Evolutionary conservation across 2,113 vertebrate species (phyloP).

Genomic region (Chaenogobius annularis): DNA sequence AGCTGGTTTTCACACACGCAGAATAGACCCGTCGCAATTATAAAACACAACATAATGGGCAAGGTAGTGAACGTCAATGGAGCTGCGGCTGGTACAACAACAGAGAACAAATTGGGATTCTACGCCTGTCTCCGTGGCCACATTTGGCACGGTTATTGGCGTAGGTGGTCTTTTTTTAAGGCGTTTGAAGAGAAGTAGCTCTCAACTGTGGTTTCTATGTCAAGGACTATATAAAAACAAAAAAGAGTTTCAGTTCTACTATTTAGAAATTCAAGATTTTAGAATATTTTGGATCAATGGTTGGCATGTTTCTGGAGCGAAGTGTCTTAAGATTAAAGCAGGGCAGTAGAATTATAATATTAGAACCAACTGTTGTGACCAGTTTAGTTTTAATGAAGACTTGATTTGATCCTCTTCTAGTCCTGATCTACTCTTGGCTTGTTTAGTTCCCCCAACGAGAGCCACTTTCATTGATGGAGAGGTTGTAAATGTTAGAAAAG

Average conservation of each 20-base stretch:
- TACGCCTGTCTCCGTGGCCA: constrained; percentile 25
- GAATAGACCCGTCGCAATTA: constrained; percentile 20
- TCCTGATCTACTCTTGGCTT: too few species aligned
- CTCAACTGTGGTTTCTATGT: not conserved
- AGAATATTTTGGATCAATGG: not conserved
- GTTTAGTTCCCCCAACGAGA: too few species aligned
- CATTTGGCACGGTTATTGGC: constrained; percentile 26
- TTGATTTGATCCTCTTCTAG: not conserved
- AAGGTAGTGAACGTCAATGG: constrained; percentile 43
- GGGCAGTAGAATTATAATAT: not conserved
- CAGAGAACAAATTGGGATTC: constrained; percentile 63
- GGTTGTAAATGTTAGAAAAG: too few species aligned
- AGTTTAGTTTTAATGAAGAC: not conserved
- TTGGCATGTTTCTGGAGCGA: not conserved
- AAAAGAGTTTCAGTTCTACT: not conserved
- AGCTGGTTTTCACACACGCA: constrained; percentile 49
- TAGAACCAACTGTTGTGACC: not conserved
- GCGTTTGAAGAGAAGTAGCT: constrained; percentile 2
- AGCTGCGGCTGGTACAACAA: constrained; percentile 48
- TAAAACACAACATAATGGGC: constrained; percentile 31
- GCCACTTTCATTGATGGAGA: too few species aligned
- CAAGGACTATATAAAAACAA: not conserved
- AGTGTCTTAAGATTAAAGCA: not conserved
- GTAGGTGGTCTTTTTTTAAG: constrained; percentile 18
- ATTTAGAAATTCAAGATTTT: not conserved